A percentile compares a stretch with the other conserved stretches of the same genome.
These are phyloP conservation scores for Xanthorhoe spadicearia DNA, from an alignment of 2,888 invertebrate species.

Conservation along the genomic window DNA sequence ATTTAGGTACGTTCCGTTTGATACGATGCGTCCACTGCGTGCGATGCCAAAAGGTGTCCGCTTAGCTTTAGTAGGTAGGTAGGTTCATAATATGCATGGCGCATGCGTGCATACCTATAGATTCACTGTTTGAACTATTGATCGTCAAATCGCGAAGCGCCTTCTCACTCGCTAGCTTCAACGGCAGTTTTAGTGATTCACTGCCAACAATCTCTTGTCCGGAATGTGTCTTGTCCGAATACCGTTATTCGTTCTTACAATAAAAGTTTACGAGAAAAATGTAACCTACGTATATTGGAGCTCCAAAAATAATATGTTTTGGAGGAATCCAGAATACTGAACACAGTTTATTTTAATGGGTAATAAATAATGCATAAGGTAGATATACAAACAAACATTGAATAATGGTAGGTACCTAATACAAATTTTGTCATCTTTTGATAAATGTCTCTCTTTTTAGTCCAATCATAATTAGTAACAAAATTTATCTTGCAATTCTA, in stretches of 20 bases:
- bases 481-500: no score
- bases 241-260: neutral
- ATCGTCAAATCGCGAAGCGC: neutral
- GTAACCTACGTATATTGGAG: no score
- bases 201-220: neutral
- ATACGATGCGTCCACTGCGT: no score
- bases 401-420: no score
- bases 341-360: neutral
- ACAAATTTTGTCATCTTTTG: no score
- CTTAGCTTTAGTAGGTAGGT: no score
- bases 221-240: neutral
- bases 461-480: no score
- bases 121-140: neutral
- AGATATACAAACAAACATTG: no score
- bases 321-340: neutral
- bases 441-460: no score
- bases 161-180: neutral
- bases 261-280: neutral
- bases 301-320: neutral
- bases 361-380: neutral
- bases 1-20: no score
- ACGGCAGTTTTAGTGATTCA: neutral
- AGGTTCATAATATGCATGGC: no score
- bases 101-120: neutral
- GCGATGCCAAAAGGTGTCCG: no score